Evolutionary conservation across 1,140 invertebrate species (phyloP).

Genomic region (Drosophila punjabiensis): DNA sequence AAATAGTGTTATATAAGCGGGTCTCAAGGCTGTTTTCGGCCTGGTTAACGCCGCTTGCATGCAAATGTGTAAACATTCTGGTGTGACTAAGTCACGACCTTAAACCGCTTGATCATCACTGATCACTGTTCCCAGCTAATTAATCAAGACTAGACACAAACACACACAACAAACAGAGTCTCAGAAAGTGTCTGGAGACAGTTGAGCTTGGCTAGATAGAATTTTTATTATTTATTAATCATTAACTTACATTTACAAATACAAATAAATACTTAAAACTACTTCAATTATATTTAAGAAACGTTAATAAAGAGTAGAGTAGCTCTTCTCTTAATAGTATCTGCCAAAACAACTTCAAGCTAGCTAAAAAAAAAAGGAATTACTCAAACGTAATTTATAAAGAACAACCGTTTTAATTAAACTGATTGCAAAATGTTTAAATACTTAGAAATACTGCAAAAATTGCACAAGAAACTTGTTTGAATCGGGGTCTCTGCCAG

Average conservation of each 20-base stretch:
- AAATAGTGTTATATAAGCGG: slow-evolving; percentile 44
- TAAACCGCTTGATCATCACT: slow-evolving; percentile 34
- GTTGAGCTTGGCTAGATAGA: not conserved
- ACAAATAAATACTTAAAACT: not conserved
- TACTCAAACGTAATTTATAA: not conserved
- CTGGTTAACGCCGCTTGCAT: slow-evolving; percentile 30
- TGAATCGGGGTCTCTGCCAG: not conserved
- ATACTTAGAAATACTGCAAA: not conserved
- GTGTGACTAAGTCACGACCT: slow-evolving; percentile 43
- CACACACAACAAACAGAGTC: slow-evolving; percentile 1
- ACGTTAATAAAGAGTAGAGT: too few relatives aligned
- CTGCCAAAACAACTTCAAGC: not conserved
- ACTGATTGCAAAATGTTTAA: not conserved
- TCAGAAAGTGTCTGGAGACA: slow-evolving; percentile 5
- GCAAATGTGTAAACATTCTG: slow-evolving; percentile 51
- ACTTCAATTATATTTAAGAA: not conserved
- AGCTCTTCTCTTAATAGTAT: not conserved
- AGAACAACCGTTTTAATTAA: slow-evolving; percentile 7
- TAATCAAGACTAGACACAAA: slow-evolving; percentile 57
- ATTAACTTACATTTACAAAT: not conserved
- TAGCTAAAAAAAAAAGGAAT: not conserved
- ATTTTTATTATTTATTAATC: not conserved
- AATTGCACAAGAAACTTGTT: slow-evolving; percentile 6
- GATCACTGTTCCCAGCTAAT: slow-evolving; percentile 71
- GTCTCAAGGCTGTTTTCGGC: slow-evolving; percentile 37